Evolutionary conservation across 2,113 vertebrate species (phyloP).

Genomic region (Ardeotis arabs): DNA sequence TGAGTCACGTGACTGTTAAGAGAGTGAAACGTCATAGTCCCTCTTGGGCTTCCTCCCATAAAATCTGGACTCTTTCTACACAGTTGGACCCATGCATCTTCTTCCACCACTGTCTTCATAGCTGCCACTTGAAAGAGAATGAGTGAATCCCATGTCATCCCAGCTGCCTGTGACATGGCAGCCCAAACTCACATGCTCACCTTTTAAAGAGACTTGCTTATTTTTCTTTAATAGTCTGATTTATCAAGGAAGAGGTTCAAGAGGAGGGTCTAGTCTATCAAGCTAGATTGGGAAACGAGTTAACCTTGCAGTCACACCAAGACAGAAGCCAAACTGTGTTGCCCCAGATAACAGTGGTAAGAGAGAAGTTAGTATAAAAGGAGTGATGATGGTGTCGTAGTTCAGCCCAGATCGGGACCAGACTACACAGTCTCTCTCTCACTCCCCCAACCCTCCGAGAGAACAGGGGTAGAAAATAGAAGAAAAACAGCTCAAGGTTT

Average conservation of each 20-base stretch:
- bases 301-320: neutral
- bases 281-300: neutral
- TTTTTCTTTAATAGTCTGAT: slow-evolving; percentile 2
- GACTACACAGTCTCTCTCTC: too few relatives aligned
- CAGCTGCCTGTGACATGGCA: neutral
- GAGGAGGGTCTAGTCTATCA: neutral
- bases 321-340: neutral
- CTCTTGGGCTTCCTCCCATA: neutral
- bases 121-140: neutral
- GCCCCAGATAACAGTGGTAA: neutral
- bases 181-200: neutral
- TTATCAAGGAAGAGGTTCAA: neutral
- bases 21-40: neutral
- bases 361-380: neutral
- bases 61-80: neutral
- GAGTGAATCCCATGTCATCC: neutral
- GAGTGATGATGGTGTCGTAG: neutral
- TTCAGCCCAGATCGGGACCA: too few relatives aligned
- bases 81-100: neutral
- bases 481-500: too few relatives aligned
- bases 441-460: too few relatives aligned
- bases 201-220: neutral
- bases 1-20: neutral
- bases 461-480: too few relatives aligned
- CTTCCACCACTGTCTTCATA: neutral